Conservation (phyloP, 2,888 invertebrate genomes). For the Dione vanillae region DNA sequence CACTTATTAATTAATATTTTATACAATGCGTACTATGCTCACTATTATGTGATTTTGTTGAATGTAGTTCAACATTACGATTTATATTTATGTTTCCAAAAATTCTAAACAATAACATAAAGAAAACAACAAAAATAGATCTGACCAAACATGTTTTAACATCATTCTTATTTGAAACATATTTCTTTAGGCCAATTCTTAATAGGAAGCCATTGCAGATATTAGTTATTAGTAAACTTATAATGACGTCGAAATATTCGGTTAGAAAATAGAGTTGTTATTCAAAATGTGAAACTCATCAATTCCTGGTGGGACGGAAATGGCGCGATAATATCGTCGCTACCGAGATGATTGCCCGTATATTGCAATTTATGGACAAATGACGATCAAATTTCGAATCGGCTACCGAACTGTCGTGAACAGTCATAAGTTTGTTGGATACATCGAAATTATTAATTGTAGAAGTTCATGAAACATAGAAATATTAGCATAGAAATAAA, state of each 20-base stretch:
- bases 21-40: too few relatives aligned
- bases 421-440: slow-evolving; percentile 10
- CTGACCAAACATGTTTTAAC: too few relatives aligned
- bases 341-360: slow-evolving; percentile 45
- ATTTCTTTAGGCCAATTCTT: too few relatives aligned
- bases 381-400: slow-evolving; percentile 40
- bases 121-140: too few relatives aligned
- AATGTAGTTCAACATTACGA: too few relatives aligned
- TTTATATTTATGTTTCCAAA: too few relatives aligned
- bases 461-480: too few relatives aligned
- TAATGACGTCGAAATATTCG: neutral
- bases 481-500: too few relatives aligned
- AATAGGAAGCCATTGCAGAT: neutral
- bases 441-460: neutral
- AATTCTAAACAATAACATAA: too few relatives aligned
- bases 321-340: slow-evolving; percentile 40
- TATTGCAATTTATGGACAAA: slow-evolving; percentile 44
- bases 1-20: too few relatives aligned
- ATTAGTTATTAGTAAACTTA: neutral
- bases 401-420: slow-evolving; percentile 19
- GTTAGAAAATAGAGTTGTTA: slow-evolving; percentile 31
- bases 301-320: slow-evolving; percentile 43
- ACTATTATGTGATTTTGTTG: too few relatives aligned
- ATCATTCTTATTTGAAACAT: too few relatives aligned
- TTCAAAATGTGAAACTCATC: slow-evolving; percentile 44